Conservation (phyloP, 2,797 vertebrate genomes). For the Clarias fuscus region DNA sequence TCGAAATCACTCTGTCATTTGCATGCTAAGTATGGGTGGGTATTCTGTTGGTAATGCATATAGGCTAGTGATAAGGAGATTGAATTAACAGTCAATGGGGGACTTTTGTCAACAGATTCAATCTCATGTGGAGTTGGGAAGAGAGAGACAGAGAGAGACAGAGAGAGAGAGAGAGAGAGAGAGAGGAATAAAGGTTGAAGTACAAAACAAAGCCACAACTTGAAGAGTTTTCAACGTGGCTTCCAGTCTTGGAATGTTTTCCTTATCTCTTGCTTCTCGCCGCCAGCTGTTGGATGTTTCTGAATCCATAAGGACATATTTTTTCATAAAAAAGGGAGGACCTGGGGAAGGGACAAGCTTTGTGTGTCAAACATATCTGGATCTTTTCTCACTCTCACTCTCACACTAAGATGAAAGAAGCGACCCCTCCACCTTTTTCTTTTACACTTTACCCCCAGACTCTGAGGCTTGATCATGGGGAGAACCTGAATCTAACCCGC, state of each 20-base stretch:
- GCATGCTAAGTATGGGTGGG: slow-evolving; percentile 60
- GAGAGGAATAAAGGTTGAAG: slow-evolving; percentile 17
- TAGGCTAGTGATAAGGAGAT: slow-evolving; percentile 57
- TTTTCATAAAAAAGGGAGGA: slow-evolving; percentile 33
- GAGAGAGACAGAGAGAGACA: background rate
- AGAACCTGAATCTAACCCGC: slow-evolving; percentile 45
- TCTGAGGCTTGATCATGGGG: slow-evolving; percentile 14
- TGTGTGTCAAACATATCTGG: slow-evolving; percentile 10
- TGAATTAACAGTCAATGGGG: slow-evolving; percentile 52
- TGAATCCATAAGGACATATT: slow-evolving; percentile 13
- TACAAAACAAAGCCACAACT: slow-evolving; percentile 32
- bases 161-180: background rate
- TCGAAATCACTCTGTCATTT: slow-evolving; percentile 59
- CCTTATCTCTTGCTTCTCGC: slow-evolving; percentile 7
- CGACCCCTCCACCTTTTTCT: slow-evolving; percentile 3
- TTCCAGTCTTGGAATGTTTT: slow-evolving; percentile 13
- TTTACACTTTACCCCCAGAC: slow-evolving; percentile 31
- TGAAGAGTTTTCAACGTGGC: slow-evolving; percentile 26
- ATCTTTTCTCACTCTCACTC: slow-evolving; percentile 33
- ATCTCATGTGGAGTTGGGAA: slow-evolving; percentile 45
- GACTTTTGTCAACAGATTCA: slow-evolving; percentile 49
- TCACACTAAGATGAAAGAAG: slow-evolving; percentile 32
- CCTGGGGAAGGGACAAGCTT: slow-evolving; percentile 9
- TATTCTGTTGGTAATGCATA: slow-evolving; percentile 60
- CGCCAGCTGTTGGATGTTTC: background rate